A percentile compares a stretch with the other conserved stretches of the same genome.
Evolutionary conservation across 2,797 vertebrate genomes (phyloP).

Genomic region (Anableps anableps): DNA sequence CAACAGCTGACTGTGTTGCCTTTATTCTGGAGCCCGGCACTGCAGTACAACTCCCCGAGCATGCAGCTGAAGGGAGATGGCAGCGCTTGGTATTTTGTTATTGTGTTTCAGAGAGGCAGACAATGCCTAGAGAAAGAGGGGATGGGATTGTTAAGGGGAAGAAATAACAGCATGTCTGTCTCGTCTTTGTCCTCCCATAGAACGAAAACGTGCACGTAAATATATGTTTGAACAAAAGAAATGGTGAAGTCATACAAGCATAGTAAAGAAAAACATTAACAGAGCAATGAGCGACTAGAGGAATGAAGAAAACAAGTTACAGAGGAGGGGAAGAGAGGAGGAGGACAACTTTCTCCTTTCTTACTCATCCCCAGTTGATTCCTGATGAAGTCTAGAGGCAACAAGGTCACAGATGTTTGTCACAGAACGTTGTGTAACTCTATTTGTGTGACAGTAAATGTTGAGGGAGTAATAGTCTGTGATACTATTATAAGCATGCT

Average conservation of each 20-base stretch:
- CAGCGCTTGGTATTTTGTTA: conserved; percentile 73
- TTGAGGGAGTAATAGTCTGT: conserved; percentile 36
- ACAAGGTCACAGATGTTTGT: conserved; percentile 62
- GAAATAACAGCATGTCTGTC: conserved; percentile 54
- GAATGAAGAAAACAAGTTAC: conserved; percentile 46
- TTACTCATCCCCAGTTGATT: conserved; percentile 67
- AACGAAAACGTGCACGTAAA: conserved; percentile 44
- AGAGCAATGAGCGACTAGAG: conserved; percentile 40
- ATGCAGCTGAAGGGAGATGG: conserved; percentile 69
- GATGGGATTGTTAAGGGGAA: conserved; percentile 56
- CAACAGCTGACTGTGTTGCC: conserved; percentile 61
- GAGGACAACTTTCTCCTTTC: conserved; percentile 48
- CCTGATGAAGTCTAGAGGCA: conserved; percentile 60
- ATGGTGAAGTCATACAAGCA: conserved; percentile 39
- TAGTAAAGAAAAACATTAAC: conserved; percentile 15
- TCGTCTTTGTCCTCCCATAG: conserved; percentile 54
- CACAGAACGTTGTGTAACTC: conserved; percentile 39
- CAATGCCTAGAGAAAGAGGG: conserved; percentile 51
- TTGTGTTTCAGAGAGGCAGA: conserved; percentile 48
- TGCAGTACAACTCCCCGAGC: conserved; percentile 46
- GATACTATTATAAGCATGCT: conserved; percentile 37
- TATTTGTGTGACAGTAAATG: conserved; percentile 35
- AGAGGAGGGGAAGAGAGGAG: conserved; percentile 31
- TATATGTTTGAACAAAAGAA: conserved; percentile 35
- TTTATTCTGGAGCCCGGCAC: conserved; percentile 43